A percentile compares a stretch with the other conserved stretches of the same genome.
phyloP scores from a whole-genome alignment of 2,888 invertebrate species.

The Spisula subtruncata region DNA sequence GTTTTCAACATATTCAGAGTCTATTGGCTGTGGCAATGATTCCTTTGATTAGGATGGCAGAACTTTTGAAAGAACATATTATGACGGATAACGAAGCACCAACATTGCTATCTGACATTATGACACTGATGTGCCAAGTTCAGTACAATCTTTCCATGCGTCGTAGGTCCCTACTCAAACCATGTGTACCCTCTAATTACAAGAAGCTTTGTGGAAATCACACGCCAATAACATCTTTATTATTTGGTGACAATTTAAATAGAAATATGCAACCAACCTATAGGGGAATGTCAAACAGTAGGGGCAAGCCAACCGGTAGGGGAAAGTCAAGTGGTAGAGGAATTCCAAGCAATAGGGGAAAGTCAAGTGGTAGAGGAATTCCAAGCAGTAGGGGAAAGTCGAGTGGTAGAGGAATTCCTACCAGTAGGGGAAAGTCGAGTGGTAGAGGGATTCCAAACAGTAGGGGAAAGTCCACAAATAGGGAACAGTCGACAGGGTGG shows the following conservation, averaged over 20 bases:
- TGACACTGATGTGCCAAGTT: background rate
- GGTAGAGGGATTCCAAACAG: no score
- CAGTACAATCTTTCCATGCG: background rate
- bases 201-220: background rate
- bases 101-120: background rate
- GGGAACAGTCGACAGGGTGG: no score
- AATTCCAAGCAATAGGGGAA: background rate
- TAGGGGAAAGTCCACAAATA: no score
- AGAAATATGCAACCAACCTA: background rate
- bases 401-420: background rate
- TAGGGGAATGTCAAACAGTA: background rate
- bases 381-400: background rate
- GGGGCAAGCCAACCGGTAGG: background rate
- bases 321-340: background rate
- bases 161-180: background rate
- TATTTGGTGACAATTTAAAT: background rate
- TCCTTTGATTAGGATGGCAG: constrained; percentile 36
- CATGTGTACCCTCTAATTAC: background rate
- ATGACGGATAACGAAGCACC: background rate
- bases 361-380: background rate
- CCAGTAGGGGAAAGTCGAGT: no score
- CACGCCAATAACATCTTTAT: background rate
- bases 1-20: constrained; percentile 45
- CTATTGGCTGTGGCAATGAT: constrained; percentile 14
- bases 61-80: constrained; percentile 16